phyloP scores from a whole-genome alignment of 2,797 vertebrate genomes.

The Pseudomugil gertrudae region DNA sequence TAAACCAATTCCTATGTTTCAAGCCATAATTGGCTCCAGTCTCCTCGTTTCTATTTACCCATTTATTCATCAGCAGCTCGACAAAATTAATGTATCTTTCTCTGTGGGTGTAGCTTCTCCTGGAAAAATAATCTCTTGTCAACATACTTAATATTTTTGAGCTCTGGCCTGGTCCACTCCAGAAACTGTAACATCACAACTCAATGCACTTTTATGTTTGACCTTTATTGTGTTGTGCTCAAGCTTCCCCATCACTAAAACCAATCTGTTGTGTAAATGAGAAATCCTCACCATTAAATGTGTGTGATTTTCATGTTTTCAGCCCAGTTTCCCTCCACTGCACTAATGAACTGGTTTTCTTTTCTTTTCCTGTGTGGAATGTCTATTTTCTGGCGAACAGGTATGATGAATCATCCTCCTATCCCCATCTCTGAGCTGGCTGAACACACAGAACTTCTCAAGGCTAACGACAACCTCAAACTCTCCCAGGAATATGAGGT shows the following conservation, averaged over 20 bases:
- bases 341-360: slow-evolving; percentile 56
- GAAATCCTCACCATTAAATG: slow-evolving; percentile 25
- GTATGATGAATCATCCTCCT: slow-evolving; percentile 98
- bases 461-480: slow-evolving; percentile 98
- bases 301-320: slow-evolving; percentile 9
- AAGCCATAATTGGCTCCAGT: slow-evolving; percentile 42
- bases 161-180: slow-evolving; percentile 84
- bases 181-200: slow-evolving; percentile 74
- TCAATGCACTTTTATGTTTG: slow-evolving; percentile 44
- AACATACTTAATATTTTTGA: slow-evolving; percentile 57
- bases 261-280: slow-evolving; percentile 48
- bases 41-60: slow-evolving; percentile 20
- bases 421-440: slow-evolving; percentile 93
- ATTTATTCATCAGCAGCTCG: slow-evolving; percentile 22
- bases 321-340: slow-evolving; percentile 4
- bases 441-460: slow-evolving; percentile 95
- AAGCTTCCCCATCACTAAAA: slow-evolving; percentile 70
- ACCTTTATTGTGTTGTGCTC: slow-evolving; percentile 58
- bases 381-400: slow-evolving; percentile 75
- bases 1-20: slow-evolving; percentile 38
- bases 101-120: slow-evolving; percentile 14
- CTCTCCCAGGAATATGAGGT: slow-evolving; percentile 99
- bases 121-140: slow-evolving; percentile 16
- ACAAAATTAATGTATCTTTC: slow-evolving; percentile 13
- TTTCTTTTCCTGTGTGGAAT: slow-evolving; percentile 24